Evolutionary conservation across 1,140 invertebrate species (phyloP).

Genomic region (Diachasmimorpha longicaudata): DNA sequence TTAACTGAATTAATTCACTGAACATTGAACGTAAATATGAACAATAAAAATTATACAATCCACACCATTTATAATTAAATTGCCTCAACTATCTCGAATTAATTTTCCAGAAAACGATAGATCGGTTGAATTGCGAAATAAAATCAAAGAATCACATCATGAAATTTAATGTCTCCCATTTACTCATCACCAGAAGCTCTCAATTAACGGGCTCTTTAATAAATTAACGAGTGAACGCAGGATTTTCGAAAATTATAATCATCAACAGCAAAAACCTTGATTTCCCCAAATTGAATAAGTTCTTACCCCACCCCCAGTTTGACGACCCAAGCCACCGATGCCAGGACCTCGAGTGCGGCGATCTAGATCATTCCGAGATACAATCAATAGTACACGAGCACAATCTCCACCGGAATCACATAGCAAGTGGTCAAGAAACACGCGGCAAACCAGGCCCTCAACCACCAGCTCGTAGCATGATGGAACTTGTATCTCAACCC

Average conservation of each 20-base stretch:
- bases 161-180: no score
- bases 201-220: no score
- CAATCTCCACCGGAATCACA: constrained; percentile 59
- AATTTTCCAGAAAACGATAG: no score
- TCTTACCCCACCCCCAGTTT: constrained; percentile 19
- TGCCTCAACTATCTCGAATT: no score
- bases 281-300: not conserved
- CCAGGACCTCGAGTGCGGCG: constrained; percentile 23
- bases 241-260: not conserved
- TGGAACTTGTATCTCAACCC: constrained; percentile 54
- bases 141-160: no score
- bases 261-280: no score
- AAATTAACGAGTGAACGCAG: not conserved
- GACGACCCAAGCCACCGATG: constrained; percentile 35
- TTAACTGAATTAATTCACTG: no score
- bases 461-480: constrained; percentile 65
- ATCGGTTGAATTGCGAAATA: no score
- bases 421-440: constrained; percentile 60
- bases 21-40: no score
- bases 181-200: not conserved
- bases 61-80: no score
- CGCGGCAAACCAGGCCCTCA: constrained; percentile 64
- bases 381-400: constrained; percentile 49
- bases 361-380: constrained; percentile 38
- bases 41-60: no score